These are phyloP conservation scores for Catostylus mosaicus DNA, from an alignment of 30 jellyfish, hydroid and myxozoan species.

Conservation along the genomic window DNA sequence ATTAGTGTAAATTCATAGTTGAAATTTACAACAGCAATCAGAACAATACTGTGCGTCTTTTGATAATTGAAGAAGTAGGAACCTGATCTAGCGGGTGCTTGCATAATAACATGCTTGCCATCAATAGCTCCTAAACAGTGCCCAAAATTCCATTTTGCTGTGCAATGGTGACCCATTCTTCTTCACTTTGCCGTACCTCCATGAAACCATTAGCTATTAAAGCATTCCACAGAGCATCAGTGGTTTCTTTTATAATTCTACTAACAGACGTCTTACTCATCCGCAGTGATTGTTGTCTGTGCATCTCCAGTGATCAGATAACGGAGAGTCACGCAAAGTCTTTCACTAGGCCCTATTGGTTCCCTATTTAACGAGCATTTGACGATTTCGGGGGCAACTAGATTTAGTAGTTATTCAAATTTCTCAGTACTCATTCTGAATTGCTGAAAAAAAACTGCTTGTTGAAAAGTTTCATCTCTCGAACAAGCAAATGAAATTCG, in stretches of 20 bases:
- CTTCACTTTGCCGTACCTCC: neutral
- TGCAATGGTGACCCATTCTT: conserved; percentile 22
- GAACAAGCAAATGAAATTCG: conserved; percentile 2
- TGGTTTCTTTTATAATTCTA: conserved; percentile 28
- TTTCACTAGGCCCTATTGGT: conserved; percentile 61
- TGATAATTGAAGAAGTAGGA: conserved; percentile 13
- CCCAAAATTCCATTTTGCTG: conserved; percentile 21
- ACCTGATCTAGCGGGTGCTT: conserved; percentile 29
- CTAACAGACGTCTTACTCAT: conserved; percentile 35
- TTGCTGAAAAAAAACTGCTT: conserved; percentile 25
- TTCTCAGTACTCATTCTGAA: conserved; percentile 43
- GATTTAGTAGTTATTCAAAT: conserved; percentile 36
- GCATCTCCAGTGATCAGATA: conserved; percentile 53
- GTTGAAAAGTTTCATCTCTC: conserved; percentile 23
- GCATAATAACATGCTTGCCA: conserved; percentile 23
- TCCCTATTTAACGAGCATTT: conserved; percentile 32
- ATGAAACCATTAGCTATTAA: conserved; percentile 11
- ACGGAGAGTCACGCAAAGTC: conserved; percentile 50
- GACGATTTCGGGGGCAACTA: conserved; percentile 35
- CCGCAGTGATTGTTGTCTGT: conserved; percentile 49
- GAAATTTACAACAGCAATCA: conserved; percentile 19
- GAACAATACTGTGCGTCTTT: conserved; percentile 39
- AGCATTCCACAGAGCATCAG: conserved; percentile 37
- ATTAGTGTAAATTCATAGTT: conserved; percentile 1
- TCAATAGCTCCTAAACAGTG: conserved; percentile 16